Percentiles rank a stretch among this genome's conserved stretches.
phyloP scores from a whole-genome alignment of 2,797 vertebrate genomes.

The Takifugu rubripes region DNA sequence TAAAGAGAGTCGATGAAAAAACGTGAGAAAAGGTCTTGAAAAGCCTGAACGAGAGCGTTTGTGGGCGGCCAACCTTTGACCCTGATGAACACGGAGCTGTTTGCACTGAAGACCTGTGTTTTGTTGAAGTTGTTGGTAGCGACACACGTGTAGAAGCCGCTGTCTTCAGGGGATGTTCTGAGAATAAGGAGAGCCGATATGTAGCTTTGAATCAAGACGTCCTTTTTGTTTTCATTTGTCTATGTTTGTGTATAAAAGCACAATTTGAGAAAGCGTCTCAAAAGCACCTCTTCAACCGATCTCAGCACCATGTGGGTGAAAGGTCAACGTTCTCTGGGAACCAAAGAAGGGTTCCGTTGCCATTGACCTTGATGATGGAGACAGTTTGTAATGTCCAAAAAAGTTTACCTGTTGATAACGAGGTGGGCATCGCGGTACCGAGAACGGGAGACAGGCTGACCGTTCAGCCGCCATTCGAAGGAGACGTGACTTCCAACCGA shows the following conservation, averaged over 20 bases:
- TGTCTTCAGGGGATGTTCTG: conserved; percentile 43
- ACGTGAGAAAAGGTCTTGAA: neutral
- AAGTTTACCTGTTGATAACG: conserved; percentile 45
- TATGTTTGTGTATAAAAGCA: no score
- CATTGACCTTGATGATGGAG: no score
- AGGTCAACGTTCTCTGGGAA: no score
- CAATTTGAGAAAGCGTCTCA: no score
- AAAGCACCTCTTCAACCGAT: no score
- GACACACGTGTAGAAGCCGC: conserved; percentile 60
- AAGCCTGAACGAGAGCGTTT: neutral
- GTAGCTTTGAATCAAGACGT: no score
- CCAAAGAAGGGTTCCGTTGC: no score
- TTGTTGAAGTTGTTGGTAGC: conserved; percentile 55
- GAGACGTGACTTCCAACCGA: conserved; percentile 48
- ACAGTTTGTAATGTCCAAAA: no score
- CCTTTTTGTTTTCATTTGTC: no score
- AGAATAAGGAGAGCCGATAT: neutral
- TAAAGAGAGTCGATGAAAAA: conserved; percentile 22
- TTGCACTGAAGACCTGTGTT: conserved; percentile 18
- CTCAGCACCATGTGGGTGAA: no score
- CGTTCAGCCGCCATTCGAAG: conserved; percentile 60
- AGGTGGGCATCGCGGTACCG: conserved; percentile 2
- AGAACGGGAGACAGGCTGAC: neutral
- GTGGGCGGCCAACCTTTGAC: conserved; percentile 60
- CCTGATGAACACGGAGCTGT: conserved; percentile 31